Percentiles rank a stretch among this genome's conserved stretches.
Evolutionary conservation across 2,888 invertebrate genomes (phyloP).

Genomic region (Papilio demoleus): DNA sequence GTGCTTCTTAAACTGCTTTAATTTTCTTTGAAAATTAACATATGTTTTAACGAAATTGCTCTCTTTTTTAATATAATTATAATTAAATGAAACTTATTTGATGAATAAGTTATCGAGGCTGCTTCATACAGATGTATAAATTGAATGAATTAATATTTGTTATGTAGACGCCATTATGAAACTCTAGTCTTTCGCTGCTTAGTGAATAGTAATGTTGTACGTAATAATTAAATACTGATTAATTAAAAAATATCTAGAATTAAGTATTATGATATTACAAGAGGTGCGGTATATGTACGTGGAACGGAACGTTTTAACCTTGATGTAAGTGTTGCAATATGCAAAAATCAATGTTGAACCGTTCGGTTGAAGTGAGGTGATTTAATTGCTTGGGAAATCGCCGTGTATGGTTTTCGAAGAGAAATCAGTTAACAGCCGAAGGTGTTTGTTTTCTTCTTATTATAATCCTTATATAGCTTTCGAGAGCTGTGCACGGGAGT

Average conservation of each 20-base stretch:
- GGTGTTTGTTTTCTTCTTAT: constrained; percentile 34
- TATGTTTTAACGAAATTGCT: constrained; percentile 18
- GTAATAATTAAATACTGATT: constrained; percentile 61
- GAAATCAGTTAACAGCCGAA: constrained; percentile 3
- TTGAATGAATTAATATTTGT: constrained; percentile 52
- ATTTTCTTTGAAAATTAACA: not conserved
- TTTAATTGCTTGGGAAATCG: constrained; percentile 51
- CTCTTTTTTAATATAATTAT: constrained; percentile 16
- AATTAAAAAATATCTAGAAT: constrained; percentile 59
- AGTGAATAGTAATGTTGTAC: constrained; percentile 67
- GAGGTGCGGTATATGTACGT: constrained; percentile 53
- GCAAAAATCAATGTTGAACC: constrained; percentile 43
- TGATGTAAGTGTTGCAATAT: constrained; percentile 42
- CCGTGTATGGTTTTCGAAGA: constrained; percentile 51
- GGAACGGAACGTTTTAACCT: constrained; percentile 45
- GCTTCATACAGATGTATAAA: constrained; percentile 49
- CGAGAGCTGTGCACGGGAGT: constrained; percentile 51
- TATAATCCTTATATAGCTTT: constrained; percentile 37
- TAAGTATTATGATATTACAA: constrained; percentile 68
- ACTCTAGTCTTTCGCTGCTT: constrained; percentile 77
- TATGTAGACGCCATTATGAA: constrained; percentile 72
- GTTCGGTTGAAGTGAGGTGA: constrained; percentile 47
- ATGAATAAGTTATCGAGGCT: constrained; percentile 45
- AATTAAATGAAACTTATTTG: not conserved
- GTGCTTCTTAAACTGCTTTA: constrained; percentile 32